Percentiles rank a stretch among this genome's conserved stretches.
Conservation (phyloP, 2,888 invertebrate genomes). For the Drosophila kokeensis region DNA sequence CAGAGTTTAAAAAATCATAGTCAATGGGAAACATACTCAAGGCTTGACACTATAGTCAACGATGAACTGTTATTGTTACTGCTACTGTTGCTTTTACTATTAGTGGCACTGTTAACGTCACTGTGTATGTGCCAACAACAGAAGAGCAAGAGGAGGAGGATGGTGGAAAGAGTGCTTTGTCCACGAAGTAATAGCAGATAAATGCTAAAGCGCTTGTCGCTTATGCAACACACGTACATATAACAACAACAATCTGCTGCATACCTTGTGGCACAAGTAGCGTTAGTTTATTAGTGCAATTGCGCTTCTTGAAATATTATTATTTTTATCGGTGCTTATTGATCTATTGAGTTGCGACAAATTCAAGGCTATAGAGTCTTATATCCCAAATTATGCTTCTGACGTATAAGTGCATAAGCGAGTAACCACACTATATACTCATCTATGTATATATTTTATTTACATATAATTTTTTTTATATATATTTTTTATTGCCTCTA, state of each 20-base stretch:
- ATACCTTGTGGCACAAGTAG: constrained; percentile 35
- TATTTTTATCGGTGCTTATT: background rate
- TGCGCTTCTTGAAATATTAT: background rate
- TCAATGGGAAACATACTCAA: background rate
- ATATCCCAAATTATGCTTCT: background rate
- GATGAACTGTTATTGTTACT: constrained; percentile 29
- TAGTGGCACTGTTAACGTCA: background rate
- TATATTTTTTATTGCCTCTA: background rate
- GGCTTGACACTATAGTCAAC: constrained; percentile 45
- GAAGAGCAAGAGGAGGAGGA: background rate
- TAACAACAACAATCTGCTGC: constrained; percentile 19
- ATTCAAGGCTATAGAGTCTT: background rate
- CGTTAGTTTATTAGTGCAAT: background rate
- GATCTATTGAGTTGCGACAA: background rate
- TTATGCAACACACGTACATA: constrained; percentile 33
- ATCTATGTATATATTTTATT: background rate
- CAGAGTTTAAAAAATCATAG: constrained; percentile 14
- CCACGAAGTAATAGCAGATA: background rate
- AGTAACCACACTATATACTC: background rate
- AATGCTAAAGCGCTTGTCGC: constrained; percentile 20
- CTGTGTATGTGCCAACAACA: constrained; percentile 1
- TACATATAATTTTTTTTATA: background rate
- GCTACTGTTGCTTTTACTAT: background rate
- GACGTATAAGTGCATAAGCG: background rate
- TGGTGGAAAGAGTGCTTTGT: constrained; percentile 8